Conservation (phyloP, 64 coral and sea anemone genomes). For the Cladopsammia gracilis region DNA sequence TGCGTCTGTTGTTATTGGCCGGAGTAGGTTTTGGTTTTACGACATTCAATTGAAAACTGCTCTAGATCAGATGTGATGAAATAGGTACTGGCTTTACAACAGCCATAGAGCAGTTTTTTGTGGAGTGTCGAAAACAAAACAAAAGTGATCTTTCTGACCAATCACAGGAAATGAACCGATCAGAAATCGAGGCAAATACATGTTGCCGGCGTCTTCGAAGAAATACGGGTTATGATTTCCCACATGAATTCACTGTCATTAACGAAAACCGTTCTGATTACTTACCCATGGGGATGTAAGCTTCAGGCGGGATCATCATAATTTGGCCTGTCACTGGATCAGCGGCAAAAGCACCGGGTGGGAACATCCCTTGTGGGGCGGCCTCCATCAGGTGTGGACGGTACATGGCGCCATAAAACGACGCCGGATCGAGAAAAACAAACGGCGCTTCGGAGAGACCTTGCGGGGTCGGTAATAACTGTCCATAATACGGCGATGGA, state of each 20-base stretch:
- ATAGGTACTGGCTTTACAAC: no score
- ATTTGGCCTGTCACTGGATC: constrained; percentile 64
- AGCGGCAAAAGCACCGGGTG: constrained; percentile 12
- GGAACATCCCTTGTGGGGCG: constrained; percentile 44
- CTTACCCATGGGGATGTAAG: constrained; percentile 56
- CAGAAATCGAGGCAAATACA: no score
- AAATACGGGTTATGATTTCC: no score
- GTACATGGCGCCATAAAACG: constrained; percentile 52
- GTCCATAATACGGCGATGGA: constrained; percentile 9
- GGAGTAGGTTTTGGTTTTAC: no score
- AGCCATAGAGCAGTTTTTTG: no score
- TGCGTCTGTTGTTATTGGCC: no score
- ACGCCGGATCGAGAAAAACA: constrained; percentile 26
- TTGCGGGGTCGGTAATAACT: constrained; percentile 5
- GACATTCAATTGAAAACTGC: no score
- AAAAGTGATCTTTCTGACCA: no score
- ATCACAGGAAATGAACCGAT: no score
- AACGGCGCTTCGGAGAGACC: constrained; percentile 30
- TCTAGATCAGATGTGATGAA: no score
- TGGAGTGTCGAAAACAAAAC: no score
- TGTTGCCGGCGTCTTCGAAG: no score
- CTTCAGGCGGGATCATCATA: constrained; percentile 61
- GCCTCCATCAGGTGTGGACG: constrained; percentile 68
- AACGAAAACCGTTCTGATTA: not conserved
- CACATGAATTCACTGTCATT: not conserved